Evolutionary conservation across 2,888 invertebrate species (phyloP), one percentile per base, ranked within the genome.

Genomic region (Coleophora flavipennella): DNA sequence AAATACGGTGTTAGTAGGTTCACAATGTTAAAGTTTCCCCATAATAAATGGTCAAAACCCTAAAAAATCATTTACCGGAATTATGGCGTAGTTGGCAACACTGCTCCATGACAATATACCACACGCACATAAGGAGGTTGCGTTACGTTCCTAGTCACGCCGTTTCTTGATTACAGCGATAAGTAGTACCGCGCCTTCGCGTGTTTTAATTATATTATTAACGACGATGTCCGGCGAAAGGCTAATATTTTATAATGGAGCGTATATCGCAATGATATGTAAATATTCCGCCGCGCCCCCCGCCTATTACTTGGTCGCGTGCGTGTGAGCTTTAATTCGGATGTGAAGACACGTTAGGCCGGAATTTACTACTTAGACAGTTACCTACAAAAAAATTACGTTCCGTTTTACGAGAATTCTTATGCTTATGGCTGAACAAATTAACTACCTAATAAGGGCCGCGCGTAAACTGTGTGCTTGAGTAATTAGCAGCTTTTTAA

Each of bases 171-270:
- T 79, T 72, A 68, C 59, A 38, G 54, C 64, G 76, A 80, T 78
- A 80, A 78, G 72, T 72, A 66, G 53, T 59, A 63, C 77, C 80
- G 69, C 77, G 67, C 80, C 80, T 79, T 74, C 60, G 76, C 81
- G 78, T 80, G 80, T 78, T 83, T 81, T 84, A 84, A 84, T 84
- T 84, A 83, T 80, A 79, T 81, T 80, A 83, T 80, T 81, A 83
- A 83, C 76, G 75, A 70, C 69, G 70, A 68, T 68, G 76, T 63
- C 60, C 67, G 69, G 64, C 72, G 66, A 76, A 80, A 77, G 77
- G 75, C 69, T 81, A 77, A 81, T 81, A 79, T 79, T 83, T 83
- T 78, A 70, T 78, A 78, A 83, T 80, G 74, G 78, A 60, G 54
- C 54, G 66, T 67, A 73, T 78, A 81, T 78, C 73, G 78, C 84